Evolutionary conservation across 2,888 invertebrate genomes (phyloP).

Genomic region (Julus scandinavius): DNA sequence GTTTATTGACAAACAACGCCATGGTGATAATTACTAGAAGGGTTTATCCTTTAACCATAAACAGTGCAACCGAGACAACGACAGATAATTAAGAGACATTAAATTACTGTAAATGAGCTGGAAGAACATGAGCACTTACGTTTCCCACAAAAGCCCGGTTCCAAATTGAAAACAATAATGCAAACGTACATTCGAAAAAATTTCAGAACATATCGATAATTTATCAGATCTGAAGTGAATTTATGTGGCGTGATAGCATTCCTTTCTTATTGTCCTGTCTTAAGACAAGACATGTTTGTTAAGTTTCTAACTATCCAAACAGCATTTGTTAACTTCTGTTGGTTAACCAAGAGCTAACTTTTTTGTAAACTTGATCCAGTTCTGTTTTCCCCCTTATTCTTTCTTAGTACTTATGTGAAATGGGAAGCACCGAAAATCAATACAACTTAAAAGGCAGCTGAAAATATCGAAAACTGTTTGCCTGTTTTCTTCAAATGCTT

Average conservation of each 20-base stretch:
- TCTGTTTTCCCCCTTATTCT: not conserved
- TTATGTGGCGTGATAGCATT: not conserved
- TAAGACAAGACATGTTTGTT: no score
- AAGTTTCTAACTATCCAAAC: no score
- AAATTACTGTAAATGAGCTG: conserved; percentile 22
- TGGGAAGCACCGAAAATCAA: not conserved
- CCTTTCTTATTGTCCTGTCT: not conserved
- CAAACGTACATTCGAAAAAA: not conserved
- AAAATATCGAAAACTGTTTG: not conserved
- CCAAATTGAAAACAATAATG: not conserved
- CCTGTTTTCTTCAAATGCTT: not conserved
- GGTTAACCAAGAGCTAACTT: not conserved
- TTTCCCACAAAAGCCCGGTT: not conserved
- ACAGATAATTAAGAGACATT: conserved; percentile 22
- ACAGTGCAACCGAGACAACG: conserved; percentile 15
- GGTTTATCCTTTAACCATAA: conserved; percentile 38
- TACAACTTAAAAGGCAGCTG: conserved; percentile 16
- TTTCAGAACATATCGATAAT: not conserved
- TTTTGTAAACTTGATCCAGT: not conserved
- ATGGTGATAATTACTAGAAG: conserved; percentile 29
- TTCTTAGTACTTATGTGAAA: not conserved
- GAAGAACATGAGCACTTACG: conserved; percentile 18
- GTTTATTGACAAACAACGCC: conserved; percentile 3
- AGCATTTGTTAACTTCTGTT: not conserved
- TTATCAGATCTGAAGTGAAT: not conserved